phyloP scores from a whole-genome alignment of 2,797 vertebrate species.

The Vipera latastei region DNA sequence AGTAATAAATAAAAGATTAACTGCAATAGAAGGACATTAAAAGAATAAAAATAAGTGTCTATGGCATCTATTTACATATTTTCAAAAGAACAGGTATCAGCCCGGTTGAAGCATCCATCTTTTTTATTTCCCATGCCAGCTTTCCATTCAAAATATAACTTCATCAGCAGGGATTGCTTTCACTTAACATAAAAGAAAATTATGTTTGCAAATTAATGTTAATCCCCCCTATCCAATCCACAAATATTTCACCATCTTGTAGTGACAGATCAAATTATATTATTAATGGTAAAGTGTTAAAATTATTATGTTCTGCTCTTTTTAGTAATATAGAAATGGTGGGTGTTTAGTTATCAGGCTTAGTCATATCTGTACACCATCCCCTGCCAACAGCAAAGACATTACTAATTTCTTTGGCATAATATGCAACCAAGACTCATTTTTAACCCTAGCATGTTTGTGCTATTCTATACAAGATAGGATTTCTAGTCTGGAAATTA shows the following conservation, averaged over 20 bases:
- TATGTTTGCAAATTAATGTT: slow-evolving; percentile 37
- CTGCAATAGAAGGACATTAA: slow-evolving; percentile 51
- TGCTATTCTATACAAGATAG: background rate
- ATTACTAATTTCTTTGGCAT: background rate
- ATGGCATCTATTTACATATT: slow-evolving; percentile 45
- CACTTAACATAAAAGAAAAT: slow-evolving; percentile 47
- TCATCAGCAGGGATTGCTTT: slow-evolving; percentile 51
- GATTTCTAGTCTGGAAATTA: background rate
- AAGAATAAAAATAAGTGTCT: slow-evolving; percentile 42
- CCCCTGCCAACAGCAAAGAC: background rate
- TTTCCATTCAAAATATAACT: slow-evolving; percentile 63
- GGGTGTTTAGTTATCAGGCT: background rate
- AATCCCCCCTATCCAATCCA: background rate
- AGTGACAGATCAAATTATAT: background rate
- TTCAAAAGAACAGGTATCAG: slow-evolving; percentile 61
- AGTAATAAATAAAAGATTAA: slow-evolving; percentile 50
- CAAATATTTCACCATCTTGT: slow-evolving; percentile 38
- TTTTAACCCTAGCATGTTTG: background rate
- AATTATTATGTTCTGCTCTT: background rate
- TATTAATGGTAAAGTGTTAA: background rate
- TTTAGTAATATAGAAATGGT: background rate
- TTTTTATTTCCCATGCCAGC: slow-evolving; percentile 56
- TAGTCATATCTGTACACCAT: background rate
- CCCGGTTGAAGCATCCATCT: slow-evolving; percentile 54
- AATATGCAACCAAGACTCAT: background rate